Evolutionary conservation across 2,797 vertebrate genomes (phyloP).

Genomic region (Coregonus sp.): DNA sequence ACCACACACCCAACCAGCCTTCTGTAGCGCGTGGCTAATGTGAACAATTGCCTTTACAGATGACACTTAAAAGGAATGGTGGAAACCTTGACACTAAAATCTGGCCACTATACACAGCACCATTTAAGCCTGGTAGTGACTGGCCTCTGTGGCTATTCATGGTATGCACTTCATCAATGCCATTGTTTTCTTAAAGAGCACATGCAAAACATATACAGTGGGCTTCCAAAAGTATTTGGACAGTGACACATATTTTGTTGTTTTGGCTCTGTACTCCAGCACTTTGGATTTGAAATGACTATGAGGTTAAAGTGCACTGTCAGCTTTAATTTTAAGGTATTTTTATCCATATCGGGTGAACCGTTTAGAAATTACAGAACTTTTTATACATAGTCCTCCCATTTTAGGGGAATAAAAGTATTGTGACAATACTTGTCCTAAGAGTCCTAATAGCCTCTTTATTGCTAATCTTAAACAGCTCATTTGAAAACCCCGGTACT

Average conservation of each 20-base stretch:
- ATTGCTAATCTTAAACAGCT: slow-evolving; percentile 53
- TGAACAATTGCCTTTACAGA: slow-evolving; percentile 45
- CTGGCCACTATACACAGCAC: slow-evolving; percentile 26
- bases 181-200: slow-evolving; percentile 31
- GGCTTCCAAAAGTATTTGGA: no score
- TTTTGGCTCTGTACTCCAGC: no score
- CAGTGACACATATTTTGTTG: no score
- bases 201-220: slow-evolving; percentile 52
- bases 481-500: slow-evolving; percentile 61
- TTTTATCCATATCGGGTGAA: no score
- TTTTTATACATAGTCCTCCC: no score
- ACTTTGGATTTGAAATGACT: no score
- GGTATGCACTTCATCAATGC: slow-evolving; percentile 24
- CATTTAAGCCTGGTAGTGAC: slow-evolving; percentile 28
- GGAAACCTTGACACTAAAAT: slow-evolving; percentile 35
- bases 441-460: slow-evolving; percentile 55
- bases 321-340: no score
- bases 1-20: slow-evolving; percentile 20
- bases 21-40: slow-evolving; percentile 26
- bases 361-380: no score
- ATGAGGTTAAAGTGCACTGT: no score
- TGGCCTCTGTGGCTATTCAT: slow-evolving; percentile 33
- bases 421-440: no score
- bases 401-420: no score
- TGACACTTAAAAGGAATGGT: slow-evolving; percentile 47